A percentile compares a stretch with the other conserved stretches of the same genome.
Conservation (phyloP, 2,888 invertebrate genomes). For the Eucera pruinosa region DNA sequence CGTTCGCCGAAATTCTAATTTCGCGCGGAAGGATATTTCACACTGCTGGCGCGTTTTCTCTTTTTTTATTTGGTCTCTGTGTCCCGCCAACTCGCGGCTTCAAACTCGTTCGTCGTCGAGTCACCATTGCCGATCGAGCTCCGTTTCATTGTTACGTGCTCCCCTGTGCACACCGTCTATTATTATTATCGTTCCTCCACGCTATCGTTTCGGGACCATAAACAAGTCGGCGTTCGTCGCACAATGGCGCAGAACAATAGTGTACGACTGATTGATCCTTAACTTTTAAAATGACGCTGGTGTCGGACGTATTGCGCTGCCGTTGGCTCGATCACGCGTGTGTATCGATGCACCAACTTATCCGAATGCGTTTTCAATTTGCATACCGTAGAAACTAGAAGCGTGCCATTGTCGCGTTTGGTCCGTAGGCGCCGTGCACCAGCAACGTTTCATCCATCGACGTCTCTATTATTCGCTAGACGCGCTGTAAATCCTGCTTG, state of each 20-base stretch:
- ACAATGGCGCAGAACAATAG: slow-evolving; percentile 57
- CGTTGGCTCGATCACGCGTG: neutral
- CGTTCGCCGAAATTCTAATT: slow-evolving; percentile 58
- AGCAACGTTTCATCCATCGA: slow-evolving; percentile 27
- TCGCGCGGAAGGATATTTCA: slow-evolving; percentile 47
- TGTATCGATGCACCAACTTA: slow-evolving; percentile 26
- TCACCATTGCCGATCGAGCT: slow-evolving; percentile 29
- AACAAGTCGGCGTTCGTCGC: slow-evolving; percentile 53
- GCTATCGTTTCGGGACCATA: slow-evolving; percentile 50
- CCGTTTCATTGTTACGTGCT: slow-evolving; percentile 18
- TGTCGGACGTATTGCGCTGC: slow-evolving; percentile 15
- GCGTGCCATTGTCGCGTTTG: slow-evolving; percentile 37
- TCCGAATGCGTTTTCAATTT: slow-evolving; percentile 45
- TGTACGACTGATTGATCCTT: slow-evolving; percentile 59
- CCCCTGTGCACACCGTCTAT: slow-evolving; percentile 33
- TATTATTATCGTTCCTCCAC: slow-evolving; percentile 59
- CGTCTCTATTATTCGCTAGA: slow-evolving; percentile 51
- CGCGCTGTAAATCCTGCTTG: slow-evolving; percentile 17
- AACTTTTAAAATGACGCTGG: slow-evolving; percentile 56
- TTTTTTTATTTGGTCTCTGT: neutral
- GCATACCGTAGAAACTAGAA: slow-evolving; percentile 42
- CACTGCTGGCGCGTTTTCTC: neutral
- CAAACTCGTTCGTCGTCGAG: slow-evolving; percentile 24
- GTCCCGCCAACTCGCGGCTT: neutral
- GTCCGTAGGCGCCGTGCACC: slow-evolving; percentile 27